phyloP scores from a whole-genome alignment of 1,140 invertebrate species.

The Lepidurus couesii region DNA sequence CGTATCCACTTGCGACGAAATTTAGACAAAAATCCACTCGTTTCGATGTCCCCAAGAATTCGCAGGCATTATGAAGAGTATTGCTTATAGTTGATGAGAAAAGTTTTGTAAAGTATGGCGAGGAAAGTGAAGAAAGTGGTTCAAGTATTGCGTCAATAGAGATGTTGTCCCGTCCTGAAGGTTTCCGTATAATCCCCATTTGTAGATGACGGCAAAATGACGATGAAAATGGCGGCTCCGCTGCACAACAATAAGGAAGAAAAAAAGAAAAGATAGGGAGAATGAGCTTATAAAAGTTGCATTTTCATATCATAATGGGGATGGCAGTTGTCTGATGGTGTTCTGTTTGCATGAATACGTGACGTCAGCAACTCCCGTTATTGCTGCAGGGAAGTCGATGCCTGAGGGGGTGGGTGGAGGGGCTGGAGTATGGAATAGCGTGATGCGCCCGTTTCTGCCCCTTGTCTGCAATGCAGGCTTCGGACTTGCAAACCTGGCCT shows the following conservation, averaged over 20 bases:
- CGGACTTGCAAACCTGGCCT: conserved; percentile 17
- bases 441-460: conserved; percentile 17
- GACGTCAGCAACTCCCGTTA: background rate
- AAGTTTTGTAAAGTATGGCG: background rate
- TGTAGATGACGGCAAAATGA: background rate
- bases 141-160: background rate
- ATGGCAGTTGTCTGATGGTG: background rate
- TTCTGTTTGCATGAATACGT: conserved; percentile 15
- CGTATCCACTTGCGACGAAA: background rate
- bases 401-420: background rate
- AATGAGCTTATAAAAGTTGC: conserved; percentile 4
- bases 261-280: background rate
- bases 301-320: conserved; percentile 8
- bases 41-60: background rate
- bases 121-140: background rate
- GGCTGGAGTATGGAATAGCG: background rate
- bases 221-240: background rate
- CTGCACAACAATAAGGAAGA: background rate
- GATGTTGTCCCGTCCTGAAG: background rate
- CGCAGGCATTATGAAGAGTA: conserved; percentile 21
- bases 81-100: conserved; percentile 10
- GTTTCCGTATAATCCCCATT: background rate
- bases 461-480: conserved; percentile 21
- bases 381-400: conserved; percentile 20
- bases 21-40: background rate